phyloP scores from a whole-genome alignment of 2,888 invertebrate genomes.

The Dorcus hopei region DNA sequence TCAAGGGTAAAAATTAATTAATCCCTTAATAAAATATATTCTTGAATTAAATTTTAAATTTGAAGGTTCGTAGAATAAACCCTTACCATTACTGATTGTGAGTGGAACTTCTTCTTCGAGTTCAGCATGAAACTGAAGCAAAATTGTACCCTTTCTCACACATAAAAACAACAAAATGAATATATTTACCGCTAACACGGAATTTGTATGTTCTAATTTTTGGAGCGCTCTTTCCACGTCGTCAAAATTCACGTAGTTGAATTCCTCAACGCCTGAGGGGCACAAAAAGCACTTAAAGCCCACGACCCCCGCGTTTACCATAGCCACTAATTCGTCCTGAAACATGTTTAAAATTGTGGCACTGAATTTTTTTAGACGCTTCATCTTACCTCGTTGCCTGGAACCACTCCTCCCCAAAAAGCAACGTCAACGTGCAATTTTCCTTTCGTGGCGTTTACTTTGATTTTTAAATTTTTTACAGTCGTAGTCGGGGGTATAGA shows the following conservation, averaged over 20 bases:
- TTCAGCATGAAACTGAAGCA: constrained; percentile 69
- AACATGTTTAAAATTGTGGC: constrained; percentile 6
- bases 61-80: no score
- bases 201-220: constrained; percentile 58
- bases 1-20: no score
- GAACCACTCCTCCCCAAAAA: constrained; percentile 78
- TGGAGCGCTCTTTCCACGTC: constrained; percentile 59
- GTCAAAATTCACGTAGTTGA: constrained; percentile 57
- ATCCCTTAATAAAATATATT: no score
- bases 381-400: constrained; percentile 57
- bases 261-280: constrained; percentile 67
- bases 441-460: constrained; percentile 58
- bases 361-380: neutral
- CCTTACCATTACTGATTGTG: neutral
- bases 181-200: constrained; percentile 61
- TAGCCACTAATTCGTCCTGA: constrained; percentile 56
- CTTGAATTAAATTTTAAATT: no score
- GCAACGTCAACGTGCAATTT: constrained; percentile 66
- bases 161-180: constrained; percentile 1
- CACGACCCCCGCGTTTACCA: constrained; percentile 65
- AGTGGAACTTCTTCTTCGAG: constrained; percentile 48
- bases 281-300: constrained; percentile 74
- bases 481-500: constrained; percentile 70
- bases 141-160: constrained; percentile 3
- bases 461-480: constrained; percentile 58